Evolutionary conservation across 2,113 vertebrate species (phyloP).

Genomic region (Chloropsis cyanopogon): DNA sequence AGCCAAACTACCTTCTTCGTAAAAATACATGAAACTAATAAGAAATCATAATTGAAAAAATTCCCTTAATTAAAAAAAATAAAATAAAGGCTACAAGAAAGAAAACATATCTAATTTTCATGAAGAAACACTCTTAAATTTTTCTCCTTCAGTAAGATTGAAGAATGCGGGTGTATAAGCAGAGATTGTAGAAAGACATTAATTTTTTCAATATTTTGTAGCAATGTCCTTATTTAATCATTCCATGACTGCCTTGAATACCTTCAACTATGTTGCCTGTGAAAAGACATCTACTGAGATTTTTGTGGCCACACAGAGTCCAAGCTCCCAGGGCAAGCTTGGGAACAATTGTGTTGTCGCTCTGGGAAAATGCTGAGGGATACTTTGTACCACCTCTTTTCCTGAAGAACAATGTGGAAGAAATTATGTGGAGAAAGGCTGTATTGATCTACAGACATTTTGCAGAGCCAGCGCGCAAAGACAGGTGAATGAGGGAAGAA

Average conservation of each 20-base stretch:
- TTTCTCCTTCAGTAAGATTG: background rate
- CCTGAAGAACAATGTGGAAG: background rate
- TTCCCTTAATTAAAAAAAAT: background rate
- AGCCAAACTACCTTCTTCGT: background rate
- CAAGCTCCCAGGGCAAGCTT: background rate
- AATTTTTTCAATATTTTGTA: background rate
- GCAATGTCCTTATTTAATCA: background rate
- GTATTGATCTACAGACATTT: rapidly evolving
- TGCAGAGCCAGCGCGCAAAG: background rate
- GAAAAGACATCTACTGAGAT: background rate
- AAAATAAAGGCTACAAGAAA: background rate
- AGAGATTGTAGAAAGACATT: background rate
- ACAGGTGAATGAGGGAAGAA: background rate
- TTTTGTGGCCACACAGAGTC: background rate
- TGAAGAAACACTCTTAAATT: background rate
- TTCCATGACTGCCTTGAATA: background rate
- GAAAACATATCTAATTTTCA: background rate
- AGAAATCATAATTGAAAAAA: background rate
- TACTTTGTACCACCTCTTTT: background rate
- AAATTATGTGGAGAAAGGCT: background rate
- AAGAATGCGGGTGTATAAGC: background rate
- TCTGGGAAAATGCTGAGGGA: rapidly evolving
- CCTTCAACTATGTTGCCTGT: background rate
- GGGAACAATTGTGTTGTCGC: background rate
- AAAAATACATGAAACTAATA: background rate